phyloP scores from a whole-genome alignment of 2,888 invertebrate species.

The Harpagoxenus sublaevis region DNA sequence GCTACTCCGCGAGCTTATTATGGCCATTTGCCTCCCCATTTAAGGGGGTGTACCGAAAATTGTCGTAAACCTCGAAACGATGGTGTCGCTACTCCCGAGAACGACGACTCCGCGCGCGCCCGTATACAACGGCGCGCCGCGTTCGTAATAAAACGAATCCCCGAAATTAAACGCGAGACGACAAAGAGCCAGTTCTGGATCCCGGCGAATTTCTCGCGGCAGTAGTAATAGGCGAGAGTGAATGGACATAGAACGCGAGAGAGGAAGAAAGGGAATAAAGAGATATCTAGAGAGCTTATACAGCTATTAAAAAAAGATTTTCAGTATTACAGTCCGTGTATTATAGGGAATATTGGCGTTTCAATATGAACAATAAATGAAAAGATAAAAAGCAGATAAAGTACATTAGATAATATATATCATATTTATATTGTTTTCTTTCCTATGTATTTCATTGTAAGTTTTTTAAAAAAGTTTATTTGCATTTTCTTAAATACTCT shows the following conservation, averaged over 20 bases:
- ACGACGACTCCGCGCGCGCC: slow-evolving; percentile 59
- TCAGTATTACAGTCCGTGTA: not conserved
- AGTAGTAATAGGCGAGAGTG: slow-evolving; percentile 22
- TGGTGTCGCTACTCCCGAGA: slow-evolving; percentile 62
- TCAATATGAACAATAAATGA: slow-evolving; percentile 1
- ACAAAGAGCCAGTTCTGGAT: slow-evolving; percentile 29
- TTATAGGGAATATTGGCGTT: not conserved
- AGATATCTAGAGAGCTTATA: not conserved
- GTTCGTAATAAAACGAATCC: slow-evolving; percentile 67
- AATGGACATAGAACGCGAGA: not conserved
- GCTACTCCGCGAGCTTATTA: slow-evolving; percentile 65
- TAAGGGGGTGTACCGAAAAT: slow-evolving; percentile 70
- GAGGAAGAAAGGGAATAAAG: not conserved
- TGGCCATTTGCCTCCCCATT: slow-evolving; percentile 71
- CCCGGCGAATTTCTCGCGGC: slow-evolving; percentile 8
- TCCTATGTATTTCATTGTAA: not conserved
- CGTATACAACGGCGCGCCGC: slow-evolving; percentile 54
- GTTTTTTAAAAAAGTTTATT: not conserved
- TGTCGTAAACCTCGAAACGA: slow-evolving; percentile 69
- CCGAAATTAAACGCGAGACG: slow-evolving; percentile 59
- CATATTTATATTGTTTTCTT: not conserved
- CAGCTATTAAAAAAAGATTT: slow-evolving; percentile 15
- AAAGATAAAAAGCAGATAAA: not conserved
- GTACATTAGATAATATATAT: not conserved
- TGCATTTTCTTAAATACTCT: not conserved